Evolutionary conservation across 2,113 vertebrate species (phyloP), one percentile per base, ranked within the genome.

Genomic region (Acrocephalus kingi): DNA sequence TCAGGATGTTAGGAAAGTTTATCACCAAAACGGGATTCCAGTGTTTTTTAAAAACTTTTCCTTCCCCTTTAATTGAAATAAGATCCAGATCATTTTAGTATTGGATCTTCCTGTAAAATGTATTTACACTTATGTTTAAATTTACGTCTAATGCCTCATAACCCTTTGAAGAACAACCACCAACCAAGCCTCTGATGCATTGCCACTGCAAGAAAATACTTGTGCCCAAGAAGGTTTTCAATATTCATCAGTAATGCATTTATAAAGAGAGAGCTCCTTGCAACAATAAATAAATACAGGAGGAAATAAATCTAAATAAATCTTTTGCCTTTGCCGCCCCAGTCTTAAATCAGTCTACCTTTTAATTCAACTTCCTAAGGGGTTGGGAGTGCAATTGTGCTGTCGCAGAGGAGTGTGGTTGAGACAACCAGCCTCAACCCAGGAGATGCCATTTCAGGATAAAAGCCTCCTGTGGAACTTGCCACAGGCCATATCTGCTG

Each of bases 161-260:
- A 56, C 61, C 61, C 93, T 93, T 96, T 94, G 94, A 95, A 92
- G 92, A 78, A 9, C 35, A 93, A 92, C 83, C 88, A 85, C 68
- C 88, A 84, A 88, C 82, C 58, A 35, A 72, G 52, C 58, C 66
- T 90, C 85, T 93, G 80, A 84, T 86, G 83, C 86, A 49, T 3
- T 87, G 49, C 93, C 52, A 9, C 76, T 90, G 90, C 94, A 94
- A 96, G 96, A 95, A 96, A 78, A 35, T 94, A 95, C 94, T 96
- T 96, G 92, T 54, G 80, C 90, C 76, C 76, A 39, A 45, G 46
- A 39, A 45, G 46, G 45, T 78, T 94, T 96, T 92, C 93, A 95
- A 81, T 95, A 94, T 94, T 93, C 92, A 95, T 88, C 93, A 90
- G 92, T 56, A 64, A 68, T 33, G 37, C 41, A 20, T 78, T 94